These are phyloP conservation scores for Scaptomyza polygonia DNA, from an alignment of 2,888 invertebrate genomes.

Conservation along the genomic window DNA sequence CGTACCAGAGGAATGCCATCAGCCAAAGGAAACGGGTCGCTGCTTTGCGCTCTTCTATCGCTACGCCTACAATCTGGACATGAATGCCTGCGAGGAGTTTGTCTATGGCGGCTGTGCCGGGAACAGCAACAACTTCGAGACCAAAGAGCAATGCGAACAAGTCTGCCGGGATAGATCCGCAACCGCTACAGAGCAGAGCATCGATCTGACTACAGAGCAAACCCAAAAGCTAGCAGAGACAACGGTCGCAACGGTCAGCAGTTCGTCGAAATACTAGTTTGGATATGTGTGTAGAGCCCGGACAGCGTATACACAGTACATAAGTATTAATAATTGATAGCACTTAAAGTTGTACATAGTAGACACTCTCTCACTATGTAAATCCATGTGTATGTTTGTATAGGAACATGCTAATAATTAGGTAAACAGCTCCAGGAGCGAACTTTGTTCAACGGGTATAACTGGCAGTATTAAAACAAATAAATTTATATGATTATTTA, in stretches of 20 bases:
- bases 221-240: conserved; percentile 9
- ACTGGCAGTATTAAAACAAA: background rate
- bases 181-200: conserved; percentile 30
- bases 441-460: background rate
- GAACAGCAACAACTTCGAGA: conserved; percentile 91
- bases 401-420: background rate
- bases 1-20: conserved; percentile 86
- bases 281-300: conserved; percentile 14
- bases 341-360: background rate
- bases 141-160: conserved; percentile 87
- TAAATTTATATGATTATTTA: no score
- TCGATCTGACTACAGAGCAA: conserved; percentile 39
- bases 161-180: conserved; percentile 83
- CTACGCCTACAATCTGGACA: conserved; percentile 79
- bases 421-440: conserved; percentile 9
- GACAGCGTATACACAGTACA: conserved; percentile 15
- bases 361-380: background rate
- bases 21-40: conserved; percentile 88
- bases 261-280: background rate
- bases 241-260: conserved; percentile 9
- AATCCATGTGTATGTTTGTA: background rate
- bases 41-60: conserved; percentile 87
- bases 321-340: conserved; percentile 11
- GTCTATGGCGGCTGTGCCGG: conserved; percentile 91
- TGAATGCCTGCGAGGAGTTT: conserved; percentile 88